Evolutionary conservation across 2,888 invertebrate species (phyloP).

Genomic region (Pseudoips prasinana): DNA sequence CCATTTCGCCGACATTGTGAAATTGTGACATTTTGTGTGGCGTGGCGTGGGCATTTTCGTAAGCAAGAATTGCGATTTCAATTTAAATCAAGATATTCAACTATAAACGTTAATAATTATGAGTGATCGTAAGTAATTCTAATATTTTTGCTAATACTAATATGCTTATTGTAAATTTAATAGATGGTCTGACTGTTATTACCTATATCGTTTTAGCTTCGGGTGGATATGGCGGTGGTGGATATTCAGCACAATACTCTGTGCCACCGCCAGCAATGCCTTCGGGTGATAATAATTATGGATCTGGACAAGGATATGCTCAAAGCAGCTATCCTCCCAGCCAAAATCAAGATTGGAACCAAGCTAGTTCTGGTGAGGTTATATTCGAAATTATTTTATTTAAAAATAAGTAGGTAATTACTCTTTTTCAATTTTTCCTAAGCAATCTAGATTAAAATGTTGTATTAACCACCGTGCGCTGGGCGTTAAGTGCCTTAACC

Average conservation of each 20-base stretch:
- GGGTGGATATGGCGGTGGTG: slow-evolving; percentile 19
- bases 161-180: background rate
- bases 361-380: slow-evolving; percentile 53
- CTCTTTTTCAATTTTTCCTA: no score
- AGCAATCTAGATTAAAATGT: no score
- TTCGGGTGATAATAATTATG: slow-evolving; percentile 61
- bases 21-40: slow-evolving; percentile 18
- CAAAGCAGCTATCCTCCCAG: slow-evolving; percentile 57
- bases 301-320: slow-evolving; percentile 56
- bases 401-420: no score
- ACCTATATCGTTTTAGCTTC: slow-evolving; percentile 9
- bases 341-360: slow-evolving; percentile 62
- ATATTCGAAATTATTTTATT: no score
- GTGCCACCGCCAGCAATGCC: slow-evolving; percentile 69
- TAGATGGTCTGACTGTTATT: no score
- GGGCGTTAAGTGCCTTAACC: no score
- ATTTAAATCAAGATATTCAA: no score
- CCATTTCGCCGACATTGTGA: no score
- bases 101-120: slow-evolving; percentile 9
- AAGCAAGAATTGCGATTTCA: no score
- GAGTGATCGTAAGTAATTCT: slow-evolving; percentile 29
- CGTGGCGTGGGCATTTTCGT: slow-evolving; percentile 20
- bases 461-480: no score
- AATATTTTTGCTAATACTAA: background rate
- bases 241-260: slow-evolving; percentile 71